Conservation (phyloP, 1,140 invertebrate genomes). For the Carcinoscorpius rotundicauda region DNA sequence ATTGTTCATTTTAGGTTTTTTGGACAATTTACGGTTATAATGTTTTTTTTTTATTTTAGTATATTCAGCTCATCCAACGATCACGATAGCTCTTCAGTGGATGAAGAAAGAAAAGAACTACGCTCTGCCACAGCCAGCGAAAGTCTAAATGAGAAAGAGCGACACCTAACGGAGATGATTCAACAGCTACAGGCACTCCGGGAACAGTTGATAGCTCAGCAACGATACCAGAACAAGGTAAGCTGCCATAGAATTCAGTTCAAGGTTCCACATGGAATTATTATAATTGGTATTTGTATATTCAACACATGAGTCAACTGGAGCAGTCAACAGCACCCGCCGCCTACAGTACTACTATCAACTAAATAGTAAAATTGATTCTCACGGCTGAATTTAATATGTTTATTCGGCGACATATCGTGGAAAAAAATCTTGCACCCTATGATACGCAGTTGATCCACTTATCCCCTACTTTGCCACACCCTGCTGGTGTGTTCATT, state of each 20-base stretch:
- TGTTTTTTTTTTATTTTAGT: slow-evolving; percentile 5
- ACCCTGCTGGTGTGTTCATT: no score
- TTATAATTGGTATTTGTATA: no score
- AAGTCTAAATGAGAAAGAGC: slow-evolving; percentile 58
- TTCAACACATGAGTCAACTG: no score
- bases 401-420: no score
- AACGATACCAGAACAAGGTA: slow-evolving; percentile 30
- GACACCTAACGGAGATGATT: slow-evolving; percentile 67
- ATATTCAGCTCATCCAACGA: background rate
- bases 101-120: slow-evolving; percentile 39
- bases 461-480: no score
- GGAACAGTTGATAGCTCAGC: slow-evolving; percentile 56
- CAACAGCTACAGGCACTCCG: slow-evolving; percentile 62
- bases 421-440: no score
- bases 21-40: background rate
- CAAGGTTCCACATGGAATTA: no score
- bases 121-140: slow-evolving; percentile 52
- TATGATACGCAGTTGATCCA: no score
- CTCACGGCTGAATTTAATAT: no score
- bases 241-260: background rate
- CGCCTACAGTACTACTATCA: no score
- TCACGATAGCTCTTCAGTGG: background rate
- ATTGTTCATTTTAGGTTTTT: background rate
- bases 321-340: no score
- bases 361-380: no score